Base-by-base conservation (phyloP, 2,113 vertebrate species). In the Takifugu flavidus region DNA sequence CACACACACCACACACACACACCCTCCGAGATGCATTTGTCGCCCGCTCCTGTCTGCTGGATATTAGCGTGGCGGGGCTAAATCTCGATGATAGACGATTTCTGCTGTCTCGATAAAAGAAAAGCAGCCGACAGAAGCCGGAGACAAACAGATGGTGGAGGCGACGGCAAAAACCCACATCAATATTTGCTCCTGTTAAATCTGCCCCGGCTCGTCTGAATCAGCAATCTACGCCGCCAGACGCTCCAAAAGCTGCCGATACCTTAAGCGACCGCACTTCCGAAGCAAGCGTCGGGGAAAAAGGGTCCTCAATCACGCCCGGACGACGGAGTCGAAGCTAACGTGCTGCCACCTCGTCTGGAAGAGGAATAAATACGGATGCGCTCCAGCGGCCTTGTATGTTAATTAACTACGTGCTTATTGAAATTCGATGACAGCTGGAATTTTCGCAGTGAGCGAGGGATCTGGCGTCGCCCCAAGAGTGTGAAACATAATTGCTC, bases 361-460 rank as follows among this genome's bases (percentile, higher is more conserved):
- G 51, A 81, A 75, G 72, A 88, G 72, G 74, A 86, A 87, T 80
- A 88, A 83, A 87, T 82, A 86, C 75, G 70, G 81, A 85, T 78
- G 67, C 70, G 89, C 88, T 85, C 85, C 78, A 82, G 74, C 78
- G 82, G 83, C 85, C 84, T 86, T 43, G 69, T 81, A 82, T 89
- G 82, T 90, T 90, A 90, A 92, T 90, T 90, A 87, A 90, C 90
- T 88, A 85, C 82, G 84, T 86, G 87, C 83, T 89, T 84, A 86
- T 86, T 89, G 89, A 90, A 90, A 86, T 88, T 74, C 80, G 71
- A 81, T 88, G 86, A 88, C 88, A 90, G 86, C 88, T 91, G 85
- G 84, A 88, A 80, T 87, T 84, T 90, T 77, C 20, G 86, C 74
- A 81, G 77, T 62, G 84, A 84, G 69, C 77, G 67, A 57, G 72